Base-by-base conservation (phyloP, 1,140 invertebrate genomes). In the Aphaenogaster ashmeadi region DNA sequence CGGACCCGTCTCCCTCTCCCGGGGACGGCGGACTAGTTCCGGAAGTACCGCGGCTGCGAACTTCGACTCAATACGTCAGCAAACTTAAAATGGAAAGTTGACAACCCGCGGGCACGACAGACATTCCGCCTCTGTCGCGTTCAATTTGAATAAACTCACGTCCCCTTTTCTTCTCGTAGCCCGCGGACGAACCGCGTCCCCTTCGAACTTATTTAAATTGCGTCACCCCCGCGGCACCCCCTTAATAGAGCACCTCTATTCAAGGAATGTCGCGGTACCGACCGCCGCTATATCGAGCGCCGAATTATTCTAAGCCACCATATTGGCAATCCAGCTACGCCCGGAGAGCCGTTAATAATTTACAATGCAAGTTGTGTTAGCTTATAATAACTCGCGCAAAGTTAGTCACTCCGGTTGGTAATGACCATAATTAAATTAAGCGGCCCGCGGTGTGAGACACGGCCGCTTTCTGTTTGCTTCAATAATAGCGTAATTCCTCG, bases 121-220 rank as follows among this genome's bases (percentile, higher is more conserved):
- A 93, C 91, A 89, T 90, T 92, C 88, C 88, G 90, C 89, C 88
- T 78, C 88, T 91, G 90, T 93, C 92, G 92, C 91, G 91, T 94
- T 94, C 92, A 92, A 93, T 93, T 93, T 93, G 90, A 93, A 93
- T 94, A 91, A 87, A 89, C 83, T 52, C 84, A 74, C 21, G 44
- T 36, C 81, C 86, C 89, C 85, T 69, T 81, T 71, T 62, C 67
- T 67, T 56, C 67, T 11, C 4, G 41, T 77, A 11, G 69, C 64
- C 80, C 58, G 33, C 47, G 54, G 86, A 36, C 47, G 47, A 47
- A 50, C 5, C 27, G 52, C 79, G 75, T 72, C 80, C 90, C 90
- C 92, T 91, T 93, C 90, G 86, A 93, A 94, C 90, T 94, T 94
- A 93, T 94, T 93, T 91, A 93, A 93, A 94, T 92, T 85, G 77